Evolutionary conservation across 2,888 invertebrate species (phyloP).

Genomic region (Leptodirus hochenwartii): DNA sequence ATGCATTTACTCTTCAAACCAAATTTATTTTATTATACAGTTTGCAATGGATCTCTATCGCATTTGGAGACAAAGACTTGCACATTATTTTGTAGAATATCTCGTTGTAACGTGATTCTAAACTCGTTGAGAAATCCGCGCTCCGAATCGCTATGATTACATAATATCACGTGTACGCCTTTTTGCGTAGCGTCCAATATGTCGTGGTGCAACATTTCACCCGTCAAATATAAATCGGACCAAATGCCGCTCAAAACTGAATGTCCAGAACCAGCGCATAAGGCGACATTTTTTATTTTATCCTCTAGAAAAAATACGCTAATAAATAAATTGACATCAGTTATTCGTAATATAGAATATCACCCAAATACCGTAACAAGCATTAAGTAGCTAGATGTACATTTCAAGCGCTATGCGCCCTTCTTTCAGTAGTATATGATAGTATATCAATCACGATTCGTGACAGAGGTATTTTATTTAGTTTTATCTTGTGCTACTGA

Average conservation of each 20-base stretch:
- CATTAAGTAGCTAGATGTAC: no score
- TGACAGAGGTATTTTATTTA: no score
- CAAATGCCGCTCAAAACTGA: conserved; percentile 50
- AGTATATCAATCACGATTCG: no score
- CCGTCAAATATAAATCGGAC: conserved; percentile 74
- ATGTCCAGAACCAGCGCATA: conserved; percentile 82
- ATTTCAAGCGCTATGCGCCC: no score
- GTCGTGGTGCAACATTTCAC: conserved; percentile 93
- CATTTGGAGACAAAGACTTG: conserved; percentile 47
- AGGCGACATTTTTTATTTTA: conserved; percentile 43
- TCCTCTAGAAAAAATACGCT: conserved; percentile 26
- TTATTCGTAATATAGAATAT: no score
- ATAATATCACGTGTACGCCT: conserved; percentile 64
- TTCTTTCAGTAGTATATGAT: no score
- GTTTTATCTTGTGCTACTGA: no score
- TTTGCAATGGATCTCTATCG: conserved; percentile 63
- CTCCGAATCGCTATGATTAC: conserved; percentile 89
- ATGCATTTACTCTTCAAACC: background rate
- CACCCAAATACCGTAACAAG: no score
- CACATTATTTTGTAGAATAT: conserved; percentile 27
- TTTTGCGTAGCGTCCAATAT: conserved; percentile 69
- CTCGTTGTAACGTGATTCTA: conserved; percentile 20
- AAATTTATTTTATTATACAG: conserved; percentile 30
- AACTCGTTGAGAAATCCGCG: conserved; percentile 63
- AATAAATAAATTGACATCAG: conserved; percentile 7